Evolutionary conservation across 2,113 vertebrate genomes (phyloP), one percentile per base, ranked within the genome.

Genomic region (Datnioides undecimradiatus): DNA sequence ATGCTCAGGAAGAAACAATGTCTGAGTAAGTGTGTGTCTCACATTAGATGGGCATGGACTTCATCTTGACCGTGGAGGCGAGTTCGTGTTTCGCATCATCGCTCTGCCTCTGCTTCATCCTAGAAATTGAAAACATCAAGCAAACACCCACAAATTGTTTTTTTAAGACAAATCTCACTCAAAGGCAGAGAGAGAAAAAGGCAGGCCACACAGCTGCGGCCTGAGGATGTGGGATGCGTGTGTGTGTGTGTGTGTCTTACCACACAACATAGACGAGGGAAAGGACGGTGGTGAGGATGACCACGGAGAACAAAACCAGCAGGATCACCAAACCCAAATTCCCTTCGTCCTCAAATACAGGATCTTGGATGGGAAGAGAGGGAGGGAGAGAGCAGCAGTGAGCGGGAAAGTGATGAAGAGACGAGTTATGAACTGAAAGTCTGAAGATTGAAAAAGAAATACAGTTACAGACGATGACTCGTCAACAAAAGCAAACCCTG

Each of bases 1-100:
- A 31, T 5, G 10, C 16, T 31, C 8, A 65, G 16, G 16, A 17
- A 10, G 3, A 46, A 25, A 25, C n/a, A 38, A 29, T 19, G 36
- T 55, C 0, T 34, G 8, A 3, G 40, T 23, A 5, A n/a, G n/a
- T 21, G 55, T 48, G 54, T 40, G 12, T 65, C 90, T 94, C 48
- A 91, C 91, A 43, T 93, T 92, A 95, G 79, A 95, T 92, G 40
- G 91, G 93, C 84, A 95, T 78, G 76, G 94, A 90, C 92, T 95
- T 95, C 95, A 95, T 94, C 88, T 95, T 95, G 85, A 95, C 91
- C 95, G 95, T 94, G 11, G 92, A 94, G 75, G 90, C 88, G 70
- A 95, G 86, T 88, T 95, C 94, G 63, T 95, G 94, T 86, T 94
- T 94, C 71, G 83, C 76, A 55, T 91, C 91, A 68, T 92, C 83